phyloP scores from a whole-genome alignment of 2,888 invertebrate genomes.

The Epinotia demarniana region DNA sequence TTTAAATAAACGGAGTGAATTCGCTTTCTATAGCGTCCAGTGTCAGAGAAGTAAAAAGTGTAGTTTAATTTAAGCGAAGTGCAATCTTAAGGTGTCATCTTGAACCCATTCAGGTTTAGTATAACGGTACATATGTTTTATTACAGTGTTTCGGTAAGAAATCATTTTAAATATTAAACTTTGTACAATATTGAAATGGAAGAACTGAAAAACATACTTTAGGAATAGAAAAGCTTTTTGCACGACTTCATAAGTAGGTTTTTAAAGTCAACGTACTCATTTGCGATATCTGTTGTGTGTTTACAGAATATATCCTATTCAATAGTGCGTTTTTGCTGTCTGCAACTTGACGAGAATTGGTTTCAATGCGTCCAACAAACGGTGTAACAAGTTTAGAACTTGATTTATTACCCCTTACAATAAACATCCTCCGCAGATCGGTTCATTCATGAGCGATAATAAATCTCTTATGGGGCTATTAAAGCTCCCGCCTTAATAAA shows the following conservation, averaged over 20 bases:
- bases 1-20: constrained; percentile 44
- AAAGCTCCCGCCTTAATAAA: constrained; percentile 48
- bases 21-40: constrained; percentile 57
- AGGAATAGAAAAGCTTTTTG: neutral
- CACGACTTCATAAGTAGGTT: neutral
- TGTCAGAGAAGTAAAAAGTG: constrained; percentile 50
- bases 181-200: neutral
- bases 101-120: constrained; percentile 12
- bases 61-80: constrained; percentile 50
- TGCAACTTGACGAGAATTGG: constrained; percentile 46
- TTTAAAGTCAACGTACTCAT: neutral
- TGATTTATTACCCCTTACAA: constrained; percentile 56
- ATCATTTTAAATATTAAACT: neutral
- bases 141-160: neutral
- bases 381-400: constrained; percentile 52
- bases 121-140: constrained; percentile 6
- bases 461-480: constrained; percentile 57
- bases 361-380: constrained; percentile 51
- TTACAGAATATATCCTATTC: constrained; percentile 37
- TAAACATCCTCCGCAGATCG: constrained; percentile 51
- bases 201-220: neutral
- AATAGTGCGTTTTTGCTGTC: constrained; percentile 42
- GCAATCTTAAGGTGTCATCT: constrained; percentile 46
- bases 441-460: constrained; percentile 54
- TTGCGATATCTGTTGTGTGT: neutral